Evolutionary conservation across 2,113 vertebrate genomes (phyloP).

Genomic region (Scalopus aquaticus): DNA sequence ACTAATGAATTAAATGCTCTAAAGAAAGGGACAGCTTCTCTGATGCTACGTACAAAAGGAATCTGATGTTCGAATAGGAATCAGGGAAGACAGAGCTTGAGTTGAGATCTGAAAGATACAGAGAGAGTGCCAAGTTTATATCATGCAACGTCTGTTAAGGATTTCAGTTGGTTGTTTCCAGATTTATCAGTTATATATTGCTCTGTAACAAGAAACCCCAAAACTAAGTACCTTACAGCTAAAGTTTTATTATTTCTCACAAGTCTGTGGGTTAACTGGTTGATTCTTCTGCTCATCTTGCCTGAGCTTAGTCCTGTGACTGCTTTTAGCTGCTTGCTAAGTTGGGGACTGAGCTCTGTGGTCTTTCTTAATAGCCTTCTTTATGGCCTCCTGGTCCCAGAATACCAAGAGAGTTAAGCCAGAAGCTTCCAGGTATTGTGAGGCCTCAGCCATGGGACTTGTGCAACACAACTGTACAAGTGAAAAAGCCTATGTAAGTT

Average conservation of each 20-base stretch:
- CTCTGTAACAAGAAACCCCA: neutral
- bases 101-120: neutral
- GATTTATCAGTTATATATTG: slow-evolving; percentile 8
- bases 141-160: neutral
- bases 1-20: slow-evolving; percentile 1
- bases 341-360: neutral
- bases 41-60: neutral
- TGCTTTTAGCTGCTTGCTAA: neutral
- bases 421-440: neutral
- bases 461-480: neutral
- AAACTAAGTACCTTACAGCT: neutral
- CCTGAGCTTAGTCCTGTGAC: neutral
- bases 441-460: neutral
- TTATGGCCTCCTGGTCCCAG: neutral
- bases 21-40: slow-evolving; percentile 26
- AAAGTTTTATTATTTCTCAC: neutral
- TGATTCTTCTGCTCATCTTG: neutral
- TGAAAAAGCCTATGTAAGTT: neutral
- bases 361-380: neutral
- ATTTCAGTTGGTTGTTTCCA: neutral
- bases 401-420: neutral
- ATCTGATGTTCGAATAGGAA: neutral
- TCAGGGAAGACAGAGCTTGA: neutral
- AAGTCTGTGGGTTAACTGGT: neutral
- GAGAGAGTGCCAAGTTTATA: neutral